A percentile compares a stretch with the other conserved stretches of the same genome.
phyloP scores from a whole-genome alignment of 2,888 invertebrate species.

The Aphelenchoides bicaudatus region DNA sequence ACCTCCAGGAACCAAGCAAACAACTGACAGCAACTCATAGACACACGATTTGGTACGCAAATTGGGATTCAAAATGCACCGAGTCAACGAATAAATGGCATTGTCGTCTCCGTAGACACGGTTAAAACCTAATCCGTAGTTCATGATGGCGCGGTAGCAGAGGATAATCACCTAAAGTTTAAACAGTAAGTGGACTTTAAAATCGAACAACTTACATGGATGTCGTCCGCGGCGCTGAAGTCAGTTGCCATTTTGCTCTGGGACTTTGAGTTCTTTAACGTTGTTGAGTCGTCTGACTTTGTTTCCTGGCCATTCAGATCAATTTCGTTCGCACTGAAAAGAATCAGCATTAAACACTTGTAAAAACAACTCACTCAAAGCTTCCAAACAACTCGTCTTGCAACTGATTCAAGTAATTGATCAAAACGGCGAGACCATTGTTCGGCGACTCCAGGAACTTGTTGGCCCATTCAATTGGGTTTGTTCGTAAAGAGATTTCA shows the following conservation, averaged over 20 bases:
- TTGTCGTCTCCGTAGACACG: conserved; percentile 90
- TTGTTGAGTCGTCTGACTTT: neutral
- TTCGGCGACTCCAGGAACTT: conserved; percentile 94
- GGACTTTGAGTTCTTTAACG: neutral
- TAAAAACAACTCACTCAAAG: conserved; percentile 24
- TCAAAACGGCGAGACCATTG: conserved; percentile 88
- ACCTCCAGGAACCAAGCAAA: conserved; percentile 97
- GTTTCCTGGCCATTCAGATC: neutral
- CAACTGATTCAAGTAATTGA: conserved; percentile 81
- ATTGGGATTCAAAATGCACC: conserved; percentile 92
- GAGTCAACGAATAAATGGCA: conserved; percentile 95
- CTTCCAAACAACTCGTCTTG: conserved; percentile 69
- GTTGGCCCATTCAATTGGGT: conserved; percentile 99
- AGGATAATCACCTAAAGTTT: conserved; percentile 98
- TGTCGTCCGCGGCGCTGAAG: conserved; percentile 83
- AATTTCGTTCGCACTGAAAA: neutral
- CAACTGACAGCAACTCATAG: conserved; percentile 90
- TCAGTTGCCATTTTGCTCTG: conserved; percentile 24
- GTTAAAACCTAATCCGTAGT: conserved; percentile 72
- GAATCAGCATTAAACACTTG: neutral
- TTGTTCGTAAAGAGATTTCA: conserved; percentile 95
- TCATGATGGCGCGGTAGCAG: conserved; percentile 99
- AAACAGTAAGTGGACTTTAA: too few relatives aligned
- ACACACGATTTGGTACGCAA: conserved; percentile 90
- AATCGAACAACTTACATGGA: too few relatives aligned